phyloP scores from a whole-genome alignment of 2,113 vertebrate species.

The Chroicocephalus ridibundus region DNA sequence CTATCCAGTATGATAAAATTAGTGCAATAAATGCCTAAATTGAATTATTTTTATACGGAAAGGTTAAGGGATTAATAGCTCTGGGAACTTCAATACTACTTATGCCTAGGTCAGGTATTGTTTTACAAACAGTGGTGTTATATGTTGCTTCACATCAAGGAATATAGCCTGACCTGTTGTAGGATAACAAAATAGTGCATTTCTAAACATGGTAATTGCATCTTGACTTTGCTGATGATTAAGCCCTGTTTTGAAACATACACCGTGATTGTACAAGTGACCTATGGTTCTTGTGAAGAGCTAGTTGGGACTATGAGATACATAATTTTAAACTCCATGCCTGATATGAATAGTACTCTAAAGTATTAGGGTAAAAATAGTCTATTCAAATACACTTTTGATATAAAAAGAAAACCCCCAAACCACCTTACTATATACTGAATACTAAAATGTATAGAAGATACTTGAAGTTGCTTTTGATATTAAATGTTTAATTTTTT shows the following conservation, averaged over 20 bases:
- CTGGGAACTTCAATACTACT: constrained; percentile 42
- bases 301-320: background rate
- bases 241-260: constrained; percentile 39
- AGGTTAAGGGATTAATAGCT: constrained; percentile 41
- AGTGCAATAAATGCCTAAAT: constrained; percentile 63
- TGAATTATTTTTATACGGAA: constrained; percentile 67
- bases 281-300: constrained; percentile 41
- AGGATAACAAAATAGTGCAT: background rate
- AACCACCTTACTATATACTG: constrained; percentile 47
- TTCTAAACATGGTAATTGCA: constrained; percentile 31
- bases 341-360: constrained; percentile 35
- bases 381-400: constrained; percentile 60
- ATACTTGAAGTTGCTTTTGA: constrained; percentile 56
- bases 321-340: constrained; percentile 18
- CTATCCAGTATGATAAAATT: constrained; percentile 26
- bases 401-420: background rate
- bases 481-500: constrained; percentile 52
- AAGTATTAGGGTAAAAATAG: constrained; percentile 37
- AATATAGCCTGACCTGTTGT: background rate
- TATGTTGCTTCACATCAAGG: constrained; percentile 17
- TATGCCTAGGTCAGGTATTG: constrained; percentile 34
- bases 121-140: constrained; percentile 14
- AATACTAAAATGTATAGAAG: constrained; percentile 12
- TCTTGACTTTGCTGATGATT: constrained; percentile 27
- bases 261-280: constrained; percentile 30